These are phyloP conservation scores for Odontothrips loti DNA, from an alignment of 2,888 invertebrate genomes.

Conservation along the genomic window DNA sequence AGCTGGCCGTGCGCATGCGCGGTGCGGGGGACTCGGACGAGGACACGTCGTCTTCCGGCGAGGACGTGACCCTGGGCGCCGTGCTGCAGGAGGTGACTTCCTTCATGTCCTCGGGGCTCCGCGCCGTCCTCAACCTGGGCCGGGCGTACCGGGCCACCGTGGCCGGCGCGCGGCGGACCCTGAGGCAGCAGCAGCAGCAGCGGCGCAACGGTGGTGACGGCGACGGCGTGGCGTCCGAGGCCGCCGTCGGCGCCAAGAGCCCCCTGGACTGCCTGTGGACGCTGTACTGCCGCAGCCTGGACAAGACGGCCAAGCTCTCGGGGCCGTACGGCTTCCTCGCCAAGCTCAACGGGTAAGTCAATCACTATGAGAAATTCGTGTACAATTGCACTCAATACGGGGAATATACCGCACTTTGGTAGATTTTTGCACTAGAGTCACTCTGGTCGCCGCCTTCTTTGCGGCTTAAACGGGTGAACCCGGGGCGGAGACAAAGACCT, in stretches of 20 bases:
- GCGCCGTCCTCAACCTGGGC: constrained; percentile 55
- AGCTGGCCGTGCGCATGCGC: constrained; percentile 31
- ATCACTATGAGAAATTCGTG: no score
- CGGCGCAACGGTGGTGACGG: constrained; percentile 49
- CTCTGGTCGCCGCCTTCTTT: no score
- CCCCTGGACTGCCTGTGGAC: constrained; percentile 58
- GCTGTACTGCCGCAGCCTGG: constrained; percentile 56
- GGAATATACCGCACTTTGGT: no score
- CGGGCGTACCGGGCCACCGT: constrained; percentile 55
- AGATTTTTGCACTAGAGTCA: no score
- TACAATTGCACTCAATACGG: no score
- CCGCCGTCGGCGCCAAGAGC: constrained; percentile 42
- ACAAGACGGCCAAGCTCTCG: constrained; percentile 51
- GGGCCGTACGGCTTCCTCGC: constrained; percentile 57
- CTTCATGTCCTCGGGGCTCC: constrained; percentile 53
- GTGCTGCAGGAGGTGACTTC: constrained; percentile 50
- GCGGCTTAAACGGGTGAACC: no score
- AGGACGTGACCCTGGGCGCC: constrained; percentile 34
- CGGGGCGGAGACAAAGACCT: no score
- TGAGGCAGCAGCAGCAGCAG: constrained; percentile 39
- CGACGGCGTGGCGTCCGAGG: constrained; percentile 44
- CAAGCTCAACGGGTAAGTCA: constrained; percentile 55
- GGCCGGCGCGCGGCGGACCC: constrained; percentile 41
- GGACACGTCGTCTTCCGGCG: constrained; percentile 43
- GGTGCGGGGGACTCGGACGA: constrained; percentile 36